Evolutionary conservation across 1,140 invertebrate genomes (phyloP).

Genomic region (Cydia fagiglandana): DNA sequence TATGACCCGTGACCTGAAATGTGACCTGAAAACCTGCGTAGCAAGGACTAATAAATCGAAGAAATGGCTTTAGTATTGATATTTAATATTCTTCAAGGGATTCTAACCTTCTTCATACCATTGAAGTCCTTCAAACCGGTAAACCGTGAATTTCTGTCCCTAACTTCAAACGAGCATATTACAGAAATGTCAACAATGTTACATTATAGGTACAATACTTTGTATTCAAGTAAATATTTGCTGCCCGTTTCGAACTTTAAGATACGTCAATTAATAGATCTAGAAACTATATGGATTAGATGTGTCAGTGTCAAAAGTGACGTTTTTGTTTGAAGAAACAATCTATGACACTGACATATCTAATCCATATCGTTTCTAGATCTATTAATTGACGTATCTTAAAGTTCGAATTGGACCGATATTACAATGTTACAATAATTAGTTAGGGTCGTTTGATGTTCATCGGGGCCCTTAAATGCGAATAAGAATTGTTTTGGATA

Average conservation of each 20-base stretch:
- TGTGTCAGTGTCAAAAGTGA: too few relatives aligned
- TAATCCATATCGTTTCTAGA: too few relatives aligned
- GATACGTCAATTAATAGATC: too few relatives aligned
- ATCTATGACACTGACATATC: too few relatives aligned
- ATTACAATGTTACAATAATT: neutral
- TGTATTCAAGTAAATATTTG: too few relatives aligned
- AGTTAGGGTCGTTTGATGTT: neutral
- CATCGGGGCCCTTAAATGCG: neutral
- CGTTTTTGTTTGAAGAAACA: too few relatives aligned
- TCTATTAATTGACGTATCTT: too few relatives aligned
- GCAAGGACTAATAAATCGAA: neutral
- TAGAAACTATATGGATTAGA: too few relatives aligned
- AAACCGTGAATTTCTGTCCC: neutral
- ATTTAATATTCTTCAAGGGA: neutral
- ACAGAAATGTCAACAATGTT: constrained; percentile 7
- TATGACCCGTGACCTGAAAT: neutral
- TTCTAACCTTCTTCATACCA: neutral
- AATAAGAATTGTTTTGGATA: neutral
- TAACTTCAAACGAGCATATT: constrained; percentile 8
- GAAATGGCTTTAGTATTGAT: neutral
- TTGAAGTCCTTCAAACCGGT: neutral
- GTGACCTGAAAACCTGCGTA: neutral
- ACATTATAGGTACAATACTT: too few relatives aligned
- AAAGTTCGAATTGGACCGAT: too few relatives aligned
- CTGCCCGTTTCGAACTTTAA: too few relatives aligned